Base-by-base conservation (phyloP, 2,797 vertebrate genomes). In the Pachyuromys duprasi region DNA sequence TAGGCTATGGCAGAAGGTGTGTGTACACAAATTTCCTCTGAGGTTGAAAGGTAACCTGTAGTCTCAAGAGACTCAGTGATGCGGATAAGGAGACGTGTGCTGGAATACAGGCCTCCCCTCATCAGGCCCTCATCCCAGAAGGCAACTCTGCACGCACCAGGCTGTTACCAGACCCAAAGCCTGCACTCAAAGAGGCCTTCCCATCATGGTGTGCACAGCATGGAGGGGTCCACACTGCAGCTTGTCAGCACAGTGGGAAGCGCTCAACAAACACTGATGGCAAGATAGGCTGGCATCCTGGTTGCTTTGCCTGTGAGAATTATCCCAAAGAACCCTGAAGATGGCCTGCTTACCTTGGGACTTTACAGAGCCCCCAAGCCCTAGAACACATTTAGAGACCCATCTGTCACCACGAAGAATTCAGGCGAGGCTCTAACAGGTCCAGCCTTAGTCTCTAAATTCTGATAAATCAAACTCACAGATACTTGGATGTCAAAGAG, bases 151-250 rank as follows among this genome's bases (percentile, higher is more conserved):
- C 53, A 24, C 0, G 28, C n/a, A 36, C 8, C n/a, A 33, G 26
- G 57, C 53, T 8, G 9, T n/a, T 79, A 3, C 5, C 91, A 42
- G 62, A 45, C 63, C 14, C 39, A 15, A 26, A 31, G 18, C 1
- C 0, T 0, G 5, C 3, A 36, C 3, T 65, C 15, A 67, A 28
- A 39, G 60, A 4, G 0, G 0, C 69, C n/a, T 49, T 69, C 26
- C 15, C 2, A 5, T 13, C 2, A 12, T 0, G 1, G 57, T 3
- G 20, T 3, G 8, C 0, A 13, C 0, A 49, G 60, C 18, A 18
- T 2, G n/a, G 33, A 79, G 42, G 11, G 22, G 12, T 55, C 53
- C 26, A 33, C 28, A 15, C 15, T 8, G 45, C 0, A 20, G 15
- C 17, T 72, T 39, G 87, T 4, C 28, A 63, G 33, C 18, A 26